Conservation (phyloP, 2,888 invertebrate species). For the Leptinotarsa juncta region DNA sequence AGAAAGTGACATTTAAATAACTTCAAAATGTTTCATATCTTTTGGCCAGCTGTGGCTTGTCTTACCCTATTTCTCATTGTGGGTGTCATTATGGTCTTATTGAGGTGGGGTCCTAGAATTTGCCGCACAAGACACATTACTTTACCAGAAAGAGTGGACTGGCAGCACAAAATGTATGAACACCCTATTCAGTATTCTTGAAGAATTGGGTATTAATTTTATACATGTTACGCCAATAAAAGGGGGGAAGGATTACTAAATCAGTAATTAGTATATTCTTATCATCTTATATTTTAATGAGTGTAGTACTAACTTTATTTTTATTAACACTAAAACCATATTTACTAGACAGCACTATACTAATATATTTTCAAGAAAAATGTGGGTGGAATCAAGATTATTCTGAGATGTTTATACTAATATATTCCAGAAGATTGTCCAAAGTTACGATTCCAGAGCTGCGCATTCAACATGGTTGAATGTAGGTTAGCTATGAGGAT, state of each 20-base stretch:
- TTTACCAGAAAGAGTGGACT: constrained; percentile 73
- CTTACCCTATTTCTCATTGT: constrained; percentile 78
- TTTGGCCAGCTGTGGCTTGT: constrained; percentile 82
- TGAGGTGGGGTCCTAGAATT: constrained; percentile 79
- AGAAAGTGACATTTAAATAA: constrained; percentile 79
- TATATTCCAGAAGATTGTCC: too few relatives aligned
- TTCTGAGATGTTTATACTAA: too few relatives aligned
- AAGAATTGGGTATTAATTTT: constrained; percentile 23
- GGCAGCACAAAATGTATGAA: constrained; percentile 76
- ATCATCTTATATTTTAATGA: too few relatives aligned
- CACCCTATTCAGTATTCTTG: constrained; percentile 74
- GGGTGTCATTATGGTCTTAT: constrained; percentile 78
- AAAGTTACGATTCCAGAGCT: too few relatives aligned
- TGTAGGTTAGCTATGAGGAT: too few relatives aligned
- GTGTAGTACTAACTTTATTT: too few relatives aligned
- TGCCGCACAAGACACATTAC: constrained; percentile 79
- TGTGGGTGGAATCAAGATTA: too few relatives aligned
- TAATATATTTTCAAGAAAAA: too few relatives aligned
- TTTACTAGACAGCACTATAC: too few relatives aligned
- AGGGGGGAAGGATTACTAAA: neutral
- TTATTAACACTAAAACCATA: too few relatives aligned
- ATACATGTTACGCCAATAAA: neutral
- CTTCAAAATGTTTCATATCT: constrained; percentile 71
- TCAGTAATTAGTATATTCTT: neutral
- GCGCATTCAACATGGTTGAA: too few relatives aligned